phyloP scores from a whole-genome alignment of 2,113 vertebrate species.

The Rhabdomys dilectus region DNA sequence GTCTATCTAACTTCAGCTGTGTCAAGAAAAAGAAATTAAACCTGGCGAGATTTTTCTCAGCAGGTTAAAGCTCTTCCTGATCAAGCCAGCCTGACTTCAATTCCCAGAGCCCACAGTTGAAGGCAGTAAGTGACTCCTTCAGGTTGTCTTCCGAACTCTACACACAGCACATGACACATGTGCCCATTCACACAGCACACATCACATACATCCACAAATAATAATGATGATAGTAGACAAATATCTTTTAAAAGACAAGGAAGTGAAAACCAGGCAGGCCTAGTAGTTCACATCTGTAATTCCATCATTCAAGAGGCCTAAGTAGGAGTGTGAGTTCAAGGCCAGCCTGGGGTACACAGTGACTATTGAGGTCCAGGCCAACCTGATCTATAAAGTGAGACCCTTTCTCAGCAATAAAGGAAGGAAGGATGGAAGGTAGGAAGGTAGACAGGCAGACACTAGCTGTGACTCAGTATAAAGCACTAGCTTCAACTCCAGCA shows the following conservation, averaged over 20 bases:
- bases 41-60: neutral
- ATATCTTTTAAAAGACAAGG: neutral
- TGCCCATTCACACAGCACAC: no score
- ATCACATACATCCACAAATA: neutral
- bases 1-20: neutral
- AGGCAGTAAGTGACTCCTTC: neutral
- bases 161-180: neutral
- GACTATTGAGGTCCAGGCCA: neutral
- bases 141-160: neutral
- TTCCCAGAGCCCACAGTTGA: neutral
- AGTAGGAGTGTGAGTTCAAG: neutral
- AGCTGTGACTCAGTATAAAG: neutral
- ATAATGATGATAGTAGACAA: neutral
- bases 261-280: neutral
- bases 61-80: neutral
- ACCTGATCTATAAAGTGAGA: neutral
- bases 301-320: neutral
- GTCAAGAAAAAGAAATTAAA: neutral
- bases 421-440: neutral
- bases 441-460: no score
- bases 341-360: neutral
- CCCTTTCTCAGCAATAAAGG: neutral
- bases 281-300: neutral
- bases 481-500: neutral
- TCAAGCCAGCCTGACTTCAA: neutral